A percentile compares a stretch with the other conserved stretches of the same genome.
Evolutionary conservation across 1,140 invertebrate species (phyloP).

Genomic region (Drosophila kohkoa): DNA sequence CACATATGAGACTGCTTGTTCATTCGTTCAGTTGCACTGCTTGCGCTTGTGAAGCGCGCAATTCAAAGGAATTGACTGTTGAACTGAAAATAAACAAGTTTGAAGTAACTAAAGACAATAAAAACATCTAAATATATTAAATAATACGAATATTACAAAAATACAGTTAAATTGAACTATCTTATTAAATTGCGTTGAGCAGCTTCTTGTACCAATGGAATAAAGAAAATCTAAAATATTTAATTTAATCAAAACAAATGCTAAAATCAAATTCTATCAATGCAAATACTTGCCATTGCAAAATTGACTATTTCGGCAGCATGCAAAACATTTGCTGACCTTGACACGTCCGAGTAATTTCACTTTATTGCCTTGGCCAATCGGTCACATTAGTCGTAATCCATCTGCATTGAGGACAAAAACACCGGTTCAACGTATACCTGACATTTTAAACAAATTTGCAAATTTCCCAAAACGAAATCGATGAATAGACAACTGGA

Average conservation of each 20-base stretch:
- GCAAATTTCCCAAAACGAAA: slow-evolving; percentile 75
- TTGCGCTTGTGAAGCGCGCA: background rate
- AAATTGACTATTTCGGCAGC: background rate
- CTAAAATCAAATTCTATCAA: background rate
- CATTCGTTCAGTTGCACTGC: slow-evolving; percentile 3
- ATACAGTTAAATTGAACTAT: background rate
- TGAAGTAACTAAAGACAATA: no score
- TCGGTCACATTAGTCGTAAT: slow-evolving; percentile 75
- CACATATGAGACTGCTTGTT: slow-evolving; percentile 12
- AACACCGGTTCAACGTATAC: slow-evolving; percentile 43
- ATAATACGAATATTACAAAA: background rate
- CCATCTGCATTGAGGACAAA: slow-evolving; percentile 70
- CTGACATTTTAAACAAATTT: slow-evolving; percentile 68
- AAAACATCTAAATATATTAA: background rate
- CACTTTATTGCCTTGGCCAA: slow-evolving; percentile 80
- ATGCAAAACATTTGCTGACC: slow-evolving; percentile 38
- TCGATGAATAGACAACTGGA: slow-evolving; percentile 62
- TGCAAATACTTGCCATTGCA: slow-evolving; percentile 1
- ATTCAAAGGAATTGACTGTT: background rate
- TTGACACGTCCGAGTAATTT: slow-evolving; percentile 76
- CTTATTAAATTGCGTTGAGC: background rate
- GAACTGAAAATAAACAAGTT: background rate
- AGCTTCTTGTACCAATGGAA: no score
- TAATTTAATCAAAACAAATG: background rate
- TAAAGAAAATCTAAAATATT: background rate